Evolutionary conservation across 2,113 vertebrate genomes (phyloP), one percentile per base, ranked within the genome.

Genomic region (Entomyzon cyanotis): DNA sequence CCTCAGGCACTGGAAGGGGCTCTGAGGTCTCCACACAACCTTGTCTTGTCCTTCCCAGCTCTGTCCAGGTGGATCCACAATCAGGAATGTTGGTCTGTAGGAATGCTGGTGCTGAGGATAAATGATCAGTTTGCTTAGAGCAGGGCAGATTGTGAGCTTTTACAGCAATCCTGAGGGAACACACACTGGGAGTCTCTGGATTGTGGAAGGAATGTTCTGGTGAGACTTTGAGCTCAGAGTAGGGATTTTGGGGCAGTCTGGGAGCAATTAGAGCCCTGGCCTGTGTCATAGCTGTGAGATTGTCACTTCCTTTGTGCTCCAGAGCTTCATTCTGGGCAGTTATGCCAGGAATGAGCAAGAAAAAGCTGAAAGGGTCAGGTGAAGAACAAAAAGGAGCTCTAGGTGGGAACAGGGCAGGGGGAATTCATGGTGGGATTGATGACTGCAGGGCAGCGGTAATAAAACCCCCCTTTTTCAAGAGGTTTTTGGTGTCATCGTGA

Each of bases 21-120:
- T 65, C 63, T 65, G 41, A 44, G 21, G 21, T 20, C 16, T 47
- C 23, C 64, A n/a, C 31, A n/a, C 64, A 67, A n/a, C 31, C 42
- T 33, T 67, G 33, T 35, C 65, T n/a, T 19, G 23, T 49, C 24
- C 46, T 67, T 42, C 12, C 2, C 7, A 13, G n/a, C 8, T 2
- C 5, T 35, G 20, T 18, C n/a, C 28, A 1, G 64, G 37, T 46
- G 4, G 15, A 7, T 41, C 16, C 0, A 0, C 2, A 0, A 5
- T 24, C 44, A 13, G 19, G 50, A 31, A 53, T 53, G 52, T 17
- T 47, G 46, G 46, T 16, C 52, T 53, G 52, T 30, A 53, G 52
- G 52, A 53, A 28, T 28, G 28, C 18, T 5, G 37, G 13, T 12
- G 55, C 41, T 37, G 37, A 56, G 47, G 41, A 2, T 7, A 27